Conservation (phyloP, 2,888 invertebrate species). For the Trachelus stipa region DNA sequence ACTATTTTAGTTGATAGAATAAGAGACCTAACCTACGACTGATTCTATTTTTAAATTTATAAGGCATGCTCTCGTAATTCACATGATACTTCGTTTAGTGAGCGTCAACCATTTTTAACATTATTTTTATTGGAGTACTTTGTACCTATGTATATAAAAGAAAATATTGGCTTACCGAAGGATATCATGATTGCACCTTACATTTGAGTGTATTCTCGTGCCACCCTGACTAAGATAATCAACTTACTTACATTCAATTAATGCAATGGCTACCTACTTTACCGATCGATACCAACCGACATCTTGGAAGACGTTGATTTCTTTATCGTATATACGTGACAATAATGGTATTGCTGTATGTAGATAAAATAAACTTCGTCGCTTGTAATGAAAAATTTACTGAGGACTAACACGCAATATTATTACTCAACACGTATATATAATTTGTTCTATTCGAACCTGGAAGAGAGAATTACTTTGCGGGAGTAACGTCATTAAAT, state of each 20-base stretch:
- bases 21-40: neutral
- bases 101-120: neutral
- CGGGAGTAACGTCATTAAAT: neutral
- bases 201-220: constrained; percentile 44
- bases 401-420: neutral
- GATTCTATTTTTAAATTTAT: neutral
- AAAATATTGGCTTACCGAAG: too few species aligned
- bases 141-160: too few species aligned
- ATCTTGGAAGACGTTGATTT: neutral
- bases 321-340: neutral
- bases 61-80: neutral
- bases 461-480: neutral
- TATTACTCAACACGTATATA: neutral
- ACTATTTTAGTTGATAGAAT: neutral
- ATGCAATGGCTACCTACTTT: constrained; percentile 34
- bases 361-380: neutral
- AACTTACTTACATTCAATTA: constrained; percentile 50
- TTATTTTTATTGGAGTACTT: neutral
- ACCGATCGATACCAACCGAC: neutral
- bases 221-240: constrained; percentile 45
- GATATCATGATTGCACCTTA: constrained; percentile 1
- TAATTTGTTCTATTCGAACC: neutral
- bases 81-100: neutral
- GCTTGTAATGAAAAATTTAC: neutral
- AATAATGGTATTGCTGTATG: neutral